Evolutionary conservation across 2,113 vertebrate genomes (phyloP).

Genomic region (Falcunculus frontatus): DNA sequence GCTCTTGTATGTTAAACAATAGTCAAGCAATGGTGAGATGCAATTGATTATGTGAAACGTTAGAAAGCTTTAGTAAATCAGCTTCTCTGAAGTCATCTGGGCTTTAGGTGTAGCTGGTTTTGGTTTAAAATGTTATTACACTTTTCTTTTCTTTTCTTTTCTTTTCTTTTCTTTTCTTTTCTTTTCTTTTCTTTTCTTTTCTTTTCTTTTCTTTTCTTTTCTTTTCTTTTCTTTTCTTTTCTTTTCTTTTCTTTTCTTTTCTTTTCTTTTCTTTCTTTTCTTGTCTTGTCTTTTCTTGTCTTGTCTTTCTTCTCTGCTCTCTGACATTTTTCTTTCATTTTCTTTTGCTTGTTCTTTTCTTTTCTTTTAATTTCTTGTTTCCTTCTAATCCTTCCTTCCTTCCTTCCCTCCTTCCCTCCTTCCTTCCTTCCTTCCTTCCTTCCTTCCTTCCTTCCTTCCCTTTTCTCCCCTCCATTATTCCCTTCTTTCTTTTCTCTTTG

Average conservation of each 20-base stretch:
- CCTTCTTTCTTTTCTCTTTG: not conserved
- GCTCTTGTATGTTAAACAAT: constrained; percentile 51
- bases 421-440: not conserved
- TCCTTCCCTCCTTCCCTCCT: too few species aligned
- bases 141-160: not conserved
- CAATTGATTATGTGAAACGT: constrained; percentile 30
- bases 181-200: accelerated
- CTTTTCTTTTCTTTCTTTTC: too few species aligned
- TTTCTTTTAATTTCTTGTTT: not conserved
- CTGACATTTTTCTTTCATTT: not conserved
- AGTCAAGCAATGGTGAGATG: constrained; percentile 19
- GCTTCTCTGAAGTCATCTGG: constrained; percentile 37
- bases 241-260: too few species aligned
- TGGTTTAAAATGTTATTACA: not conserved
- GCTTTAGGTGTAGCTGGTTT: constrained; percentile 32
- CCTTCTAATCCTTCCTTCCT: too few species aligned
- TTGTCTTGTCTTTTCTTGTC: too few species aligned
- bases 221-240: too few species aligned
- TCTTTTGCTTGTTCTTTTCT: not conserved
- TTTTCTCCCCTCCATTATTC: not conserved
- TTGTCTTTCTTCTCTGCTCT: too few species aligned
- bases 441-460: too few species aligned
- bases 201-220: too few species aligned
- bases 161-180: too few species aligned
- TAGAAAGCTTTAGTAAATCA: constrained; percentile 61